A percentile compares a stretch with the other conserved stretches of the same genome.
Evolutionary conservation across 2,113 vertebrate genomes (phyloP).

Genomic region (Burhinus oedicnemus): DNA sequence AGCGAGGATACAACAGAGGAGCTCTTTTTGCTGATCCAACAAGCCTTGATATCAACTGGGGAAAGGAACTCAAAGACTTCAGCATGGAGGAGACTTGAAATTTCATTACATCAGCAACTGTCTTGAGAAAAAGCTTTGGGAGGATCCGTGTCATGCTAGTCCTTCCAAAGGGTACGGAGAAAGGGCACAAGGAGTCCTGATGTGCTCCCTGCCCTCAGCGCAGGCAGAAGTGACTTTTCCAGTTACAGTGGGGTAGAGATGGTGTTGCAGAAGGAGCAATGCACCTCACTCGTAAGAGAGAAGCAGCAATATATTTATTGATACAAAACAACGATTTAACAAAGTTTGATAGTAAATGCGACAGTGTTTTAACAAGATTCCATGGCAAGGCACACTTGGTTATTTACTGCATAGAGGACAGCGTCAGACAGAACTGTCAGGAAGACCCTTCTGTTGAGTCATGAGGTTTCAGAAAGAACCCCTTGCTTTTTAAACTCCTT

Average conservation of each 20-base stretch:
- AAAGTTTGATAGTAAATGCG: background rate
- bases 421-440: background rate
- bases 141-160: background rate
- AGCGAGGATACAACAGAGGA: accelerated
- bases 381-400: background rate
- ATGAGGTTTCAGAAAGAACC: too few species aligned
- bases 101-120: background rate
- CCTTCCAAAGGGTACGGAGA: background rate
- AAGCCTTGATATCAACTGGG: background rate
- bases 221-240: background rate
- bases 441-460: too few species aligned
- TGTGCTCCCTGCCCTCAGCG: background rate
- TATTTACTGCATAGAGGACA: background rate
- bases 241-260: background rate
- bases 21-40: background rate
- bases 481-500: too few species aligned
- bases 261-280: background rate
- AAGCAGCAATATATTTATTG: background rate
- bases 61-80: background rate
- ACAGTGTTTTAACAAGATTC: background rate
- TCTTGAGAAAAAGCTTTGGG: background rate
- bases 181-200: background rate
- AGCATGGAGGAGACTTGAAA: background rate
- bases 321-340: background rate
- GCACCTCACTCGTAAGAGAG: background rate